Conservation (phyloP, 2,888 invertebrate genomes). For the Crematogaster levior region DNA sequence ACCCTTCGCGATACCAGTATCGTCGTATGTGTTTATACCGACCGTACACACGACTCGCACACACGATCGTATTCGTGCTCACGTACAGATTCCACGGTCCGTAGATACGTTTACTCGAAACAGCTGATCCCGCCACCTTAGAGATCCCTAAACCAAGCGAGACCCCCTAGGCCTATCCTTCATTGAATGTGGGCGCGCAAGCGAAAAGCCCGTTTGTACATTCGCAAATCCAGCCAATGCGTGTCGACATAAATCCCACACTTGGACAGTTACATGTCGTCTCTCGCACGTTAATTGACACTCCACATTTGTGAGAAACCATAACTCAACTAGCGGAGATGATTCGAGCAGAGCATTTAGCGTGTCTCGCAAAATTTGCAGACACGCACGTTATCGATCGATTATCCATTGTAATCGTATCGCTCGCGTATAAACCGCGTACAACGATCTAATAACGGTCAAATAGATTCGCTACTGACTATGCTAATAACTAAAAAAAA, state of each 20-base stretch:
- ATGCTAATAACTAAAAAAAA: neutral
- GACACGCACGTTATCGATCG: neutral
- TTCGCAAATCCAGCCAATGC: constrained; percentile 27
- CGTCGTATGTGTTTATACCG: constrained; percentile 60
- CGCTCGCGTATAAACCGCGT: neutral
- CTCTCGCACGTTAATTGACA: neutral
- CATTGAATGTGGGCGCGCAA: constrained; percentile 68
- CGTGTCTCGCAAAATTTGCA: neutral
- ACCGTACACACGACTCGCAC: constrained; percentile 29
- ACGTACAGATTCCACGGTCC: constrained; percentile 30
- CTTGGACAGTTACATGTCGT: neutral
- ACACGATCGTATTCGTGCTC: neutral
- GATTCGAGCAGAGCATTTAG: neutral
- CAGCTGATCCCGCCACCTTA: constrained; percentile 83
- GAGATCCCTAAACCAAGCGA: constrained; percentile 78
- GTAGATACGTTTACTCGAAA: constrained; percentile 44
- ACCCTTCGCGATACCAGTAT: constrained; percentile 71
- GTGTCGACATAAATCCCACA: neutral
- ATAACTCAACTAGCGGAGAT: constrained; percentile 1
- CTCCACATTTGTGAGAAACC: neutral
- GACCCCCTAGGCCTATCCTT: constrained; percentile 74
- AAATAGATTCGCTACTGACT: neutral
- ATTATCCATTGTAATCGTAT: constrained; percentile 4
- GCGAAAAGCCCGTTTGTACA: constrained; percentile 37
- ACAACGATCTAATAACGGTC: neutral